A percentile compares a stretch with the other conserved stretches of the same genome.
Conservation (phyloP, 2,797 vertebrate species). For the Neoniphon sammara region DNA sequence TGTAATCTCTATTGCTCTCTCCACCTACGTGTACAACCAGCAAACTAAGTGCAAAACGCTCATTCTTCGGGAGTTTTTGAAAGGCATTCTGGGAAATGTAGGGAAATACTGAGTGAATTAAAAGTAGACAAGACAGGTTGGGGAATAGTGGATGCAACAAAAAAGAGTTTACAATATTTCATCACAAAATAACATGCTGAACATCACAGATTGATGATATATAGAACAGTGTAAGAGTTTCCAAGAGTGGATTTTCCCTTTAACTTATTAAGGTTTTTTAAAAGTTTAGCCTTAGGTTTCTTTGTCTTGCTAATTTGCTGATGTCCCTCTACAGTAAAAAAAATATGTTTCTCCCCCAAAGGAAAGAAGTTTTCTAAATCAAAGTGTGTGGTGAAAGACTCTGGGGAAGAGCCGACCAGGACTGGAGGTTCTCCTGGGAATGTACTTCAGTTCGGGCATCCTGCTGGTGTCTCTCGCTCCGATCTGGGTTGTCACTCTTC, state of each 20-base stretch:
- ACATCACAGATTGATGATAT: slow-evolving; percentile 24
- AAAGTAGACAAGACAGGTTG: no score
- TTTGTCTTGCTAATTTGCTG: slow-evolving; percentile 72
- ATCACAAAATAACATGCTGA: slow-evolving; percentile 7
- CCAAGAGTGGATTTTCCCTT: slow-evolving; percentile 42
- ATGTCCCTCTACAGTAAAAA: slow-evolving; percentile 36
- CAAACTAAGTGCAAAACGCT: no score
- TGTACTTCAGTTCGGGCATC: slow-evolving; percentile 23
- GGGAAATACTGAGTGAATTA: no score
- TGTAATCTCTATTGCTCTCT: no score
- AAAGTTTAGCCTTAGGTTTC: slow-evolving; percentile 68
- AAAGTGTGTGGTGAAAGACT: slow-evolving; percentile 42
- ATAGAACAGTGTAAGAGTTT: slow-evolving; percentile 10
- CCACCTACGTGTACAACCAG: no score
- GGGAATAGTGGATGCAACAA: neutral
- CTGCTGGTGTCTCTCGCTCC: slow-evolving; percentile 26
- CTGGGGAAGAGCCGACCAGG: slow-evolving; percentile 43
- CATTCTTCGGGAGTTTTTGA: no score
- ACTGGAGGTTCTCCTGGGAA: no score
- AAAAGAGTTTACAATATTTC: neutral
- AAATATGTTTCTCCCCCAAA: slow-evolving; percentile 54
- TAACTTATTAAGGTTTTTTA: slow-evolving; percentile 63
- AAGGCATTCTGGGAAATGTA: no score
- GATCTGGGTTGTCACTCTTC: neutral
- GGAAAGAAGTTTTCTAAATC: slow-evolving; percentile 52